Percentiles rank a stretch among this genome's conserved stretches.
Evolutionary conservation across 2,888 invertebrate genomes (phyloP).

Genomic region (Cyclophora albipunctata): DNA sequence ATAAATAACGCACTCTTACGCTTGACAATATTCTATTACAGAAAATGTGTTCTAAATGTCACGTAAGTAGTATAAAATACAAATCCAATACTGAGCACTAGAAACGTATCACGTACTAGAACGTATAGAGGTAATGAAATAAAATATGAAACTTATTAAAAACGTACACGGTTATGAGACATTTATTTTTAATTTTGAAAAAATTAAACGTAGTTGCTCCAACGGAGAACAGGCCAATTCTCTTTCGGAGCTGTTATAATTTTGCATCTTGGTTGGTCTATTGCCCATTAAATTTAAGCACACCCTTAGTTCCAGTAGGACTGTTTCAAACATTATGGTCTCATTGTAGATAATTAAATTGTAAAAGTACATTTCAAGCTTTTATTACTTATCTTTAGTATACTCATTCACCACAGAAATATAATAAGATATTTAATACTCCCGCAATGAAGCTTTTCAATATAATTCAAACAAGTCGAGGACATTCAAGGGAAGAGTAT

Average conservation of each 20-base stretch:
- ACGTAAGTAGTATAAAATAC: too few species aligned
- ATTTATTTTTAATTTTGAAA: background rate
- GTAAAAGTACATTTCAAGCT: constrained; percentile 26
- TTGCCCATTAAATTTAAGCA: constrained; percentile 35
- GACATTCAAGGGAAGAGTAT: constrained; percentile 2
- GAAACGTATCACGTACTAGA: too few species aligned
- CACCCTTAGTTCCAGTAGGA: constrained; percentile 34
- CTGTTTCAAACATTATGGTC: constrained; percentile 30
- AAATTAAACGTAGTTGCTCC: background rate
- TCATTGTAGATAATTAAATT: constrained; percentile 33
- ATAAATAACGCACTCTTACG: too few species aligned
- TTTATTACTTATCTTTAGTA: background rate
- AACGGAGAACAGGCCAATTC: constrained; percentile 19
- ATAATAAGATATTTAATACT: too few species aligned
- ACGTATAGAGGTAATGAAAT: too few species aligned
- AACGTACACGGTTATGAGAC: too few species aligned
- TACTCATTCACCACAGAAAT: too few species aligned
- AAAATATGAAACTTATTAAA: too few species aligned
- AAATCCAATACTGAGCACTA: too few species aligned
- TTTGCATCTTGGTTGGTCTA: constrained; percentile 27
- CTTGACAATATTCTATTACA: too few species aligned
- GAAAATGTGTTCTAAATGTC: too few species aligned
- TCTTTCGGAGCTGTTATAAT: constrained; percentile 29
- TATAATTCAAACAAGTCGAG: background rate
- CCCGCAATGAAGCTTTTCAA: too few species aligned